Evolutionary conservation across 2,113 vertebrate species (phyloP), one percentile per base, ranked within the genome.

Genomic region (Rhipidura dahli): DNA sequence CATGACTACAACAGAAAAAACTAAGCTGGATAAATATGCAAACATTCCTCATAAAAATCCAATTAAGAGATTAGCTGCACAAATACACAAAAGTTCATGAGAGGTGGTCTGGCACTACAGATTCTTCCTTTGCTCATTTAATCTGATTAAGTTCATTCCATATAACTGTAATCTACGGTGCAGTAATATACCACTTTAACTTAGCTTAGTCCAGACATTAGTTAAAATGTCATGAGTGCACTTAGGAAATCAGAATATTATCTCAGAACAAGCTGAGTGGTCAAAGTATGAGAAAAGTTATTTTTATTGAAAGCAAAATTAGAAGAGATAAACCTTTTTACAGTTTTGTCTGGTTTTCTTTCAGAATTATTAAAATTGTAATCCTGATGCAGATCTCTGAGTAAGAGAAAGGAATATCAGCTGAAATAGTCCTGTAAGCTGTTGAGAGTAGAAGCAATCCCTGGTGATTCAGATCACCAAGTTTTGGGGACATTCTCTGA

Each of bases 11-110:
- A n/a, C 9, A 50, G 54, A 87, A 85, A 93, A 88, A 77, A 44
- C 30, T 82, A 75, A 82, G 19, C 49, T 91, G 66, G 42, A 35
- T 72, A 93, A 93, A 85, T 73, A 94, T 18, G 30, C 70, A 91
- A 93, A 70, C 39, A 56, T 90, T 96, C 71, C 71, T 95, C 33
- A 88, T 88, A 93, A 94, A 93, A 97, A 91, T 94, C 65, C 73
- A 87, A 23, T 84, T 42, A 79, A 89, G 44, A 94, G 50, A 88
- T 95, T 90, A 96, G 27, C 47, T 83, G 54, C 68, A 91, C 78
- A 96, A 97, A 90, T 66, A 82, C 14, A 50, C 57, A 63, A 37
- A 95, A 95, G 82, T 83, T 96, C 66, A 47, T 33, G 42, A 91
- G 44, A 95, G 81, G 54, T 97, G 27, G 22, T 70, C 71, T 91